Conservation (phyloP, 2,797 vertebrate species). For the Cryptoblepharus egeriae region DNA sequence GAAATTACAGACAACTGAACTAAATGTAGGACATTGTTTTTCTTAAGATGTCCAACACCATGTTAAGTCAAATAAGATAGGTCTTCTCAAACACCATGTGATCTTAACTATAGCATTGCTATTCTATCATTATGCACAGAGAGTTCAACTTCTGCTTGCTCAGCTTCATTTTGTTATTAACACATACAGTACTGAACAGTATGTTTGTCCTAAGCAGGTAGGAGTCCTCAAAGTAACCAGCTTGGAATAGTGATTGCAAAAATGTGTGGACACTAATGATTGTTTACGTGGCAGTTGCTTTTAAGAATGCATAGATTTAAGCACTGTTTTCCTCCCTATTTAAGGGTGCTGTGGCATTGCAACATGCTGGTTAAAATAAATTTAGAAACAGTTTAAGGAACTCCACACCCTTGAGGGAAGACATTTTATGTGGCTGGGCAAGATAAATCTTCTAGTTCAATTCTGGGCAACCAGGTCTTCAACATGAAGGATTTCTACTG, state of each 20-base stretch:
- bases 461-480: not conserved
- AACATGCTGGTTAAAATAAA: slow-evolving; percentile 22
- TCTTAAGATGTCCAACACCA: slow-evolving; percentile 25
- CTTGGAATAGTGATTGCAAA: not conserved
- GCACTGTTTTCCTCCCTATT: slow-evolving; percentile 17
- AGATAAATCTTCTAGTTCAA: not conserved
- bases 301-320: slow-evolving; percentile 25
- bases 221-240: not conserved
- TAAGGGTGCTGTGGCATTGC: not conserved
- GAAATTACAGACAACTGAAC: slow-evolving; percentile 27
- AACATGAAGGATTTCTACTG: not conserved
- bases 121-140: slow-evolving; percentile 13
- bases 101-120: slow-evolving; percentile 7
- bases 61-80: slow-evolving; percentile 10
- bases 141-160: not conserved
- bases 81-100: slow-evolving; percentile 13
- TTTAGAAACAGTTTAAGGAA: slow-evolving; percentile 14
- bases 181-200: not conserved
- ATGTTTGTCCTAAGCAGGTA: slow-evolving; percentile 4
- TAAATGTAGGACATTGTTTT: slow-evolving; percentile 18
- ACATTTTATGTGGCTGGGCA: not conserved
- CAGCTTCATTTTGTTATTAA: not conserved
- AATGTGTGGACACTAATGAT: slow-evolving; percentile 10
- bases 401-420: not conserved
- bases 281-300: slow-evolving; percentile 7